phyloP scores from a whole-genome alignment of 2,888 invertebrate genomes.

The Aleiodes testaceus region DNA sequence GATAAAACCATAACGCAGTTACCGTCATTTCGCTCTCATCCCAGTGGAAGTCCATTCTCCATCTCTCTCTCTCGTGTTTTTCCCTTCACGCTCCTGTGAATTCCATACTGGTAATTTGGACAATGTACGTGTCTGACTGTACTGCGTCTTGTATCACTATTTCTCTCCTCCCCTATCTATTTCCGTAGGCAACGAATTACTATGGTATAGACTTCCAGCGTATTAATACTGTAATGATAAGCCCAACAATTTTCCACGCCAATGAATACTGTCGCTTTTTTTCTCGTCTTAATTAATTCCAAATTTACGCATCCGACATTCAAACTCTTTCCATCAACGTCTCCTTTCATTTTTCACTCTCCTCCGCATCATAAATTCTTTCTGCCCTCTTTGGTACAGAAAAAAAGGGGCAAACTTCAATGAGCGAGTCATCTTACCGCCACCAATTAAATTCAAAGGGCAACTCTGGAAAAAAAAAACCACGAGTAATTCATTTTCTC shows the following conservation, averaged over 20 bases:
- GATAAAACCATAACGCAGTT: constrained; percentile 47
- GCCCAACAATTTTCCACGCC: constrained; percentile 51
- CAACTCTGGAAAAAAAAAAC: background rate
- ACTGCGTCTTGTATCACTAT: constrained; percentile 55
- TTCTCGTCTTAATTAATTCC: constrained; percentile 55
- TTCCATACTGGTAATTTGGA: constrained; percentile 44
- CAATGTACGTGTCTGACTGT: constrained; percentile 53
- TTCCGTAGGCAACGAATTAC: background rate
- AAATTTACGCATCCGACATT: constrained; percentile 50
- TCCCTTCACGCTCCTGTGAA: constrained; percentile 25
- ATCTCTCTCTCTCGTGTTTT: constrained; percentile 18
- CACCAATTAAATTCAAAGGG: constrained; percentile 21
- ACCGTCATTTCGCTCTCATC: constrained; percentile 33
- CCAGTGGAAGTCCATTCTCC: constrained; percentile 25
- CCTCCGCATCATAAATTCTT: background rate
- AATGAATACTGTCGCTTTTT: constrained; percentile 41
- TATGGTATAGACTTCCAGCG: background rate
- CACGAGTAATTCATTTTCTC: background rate
- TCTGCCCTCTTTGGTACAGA: constrained; percentile 9
- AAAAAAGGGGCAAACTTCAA: constrained; percentile 2
- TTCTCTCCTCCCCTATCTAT: constrained; percentile 19
- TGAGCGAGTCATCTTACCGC: constrained; percentile 26
- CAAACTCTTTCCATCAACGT: constrained; percentile 24
- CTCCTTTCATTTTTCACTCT: background rate
- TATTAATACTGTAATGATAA: constrained; percentile 11